Base-by-base conservation (phyloP, 2,797 vertebrate genomes). In the Aeoliscus strigatus region DNA sequence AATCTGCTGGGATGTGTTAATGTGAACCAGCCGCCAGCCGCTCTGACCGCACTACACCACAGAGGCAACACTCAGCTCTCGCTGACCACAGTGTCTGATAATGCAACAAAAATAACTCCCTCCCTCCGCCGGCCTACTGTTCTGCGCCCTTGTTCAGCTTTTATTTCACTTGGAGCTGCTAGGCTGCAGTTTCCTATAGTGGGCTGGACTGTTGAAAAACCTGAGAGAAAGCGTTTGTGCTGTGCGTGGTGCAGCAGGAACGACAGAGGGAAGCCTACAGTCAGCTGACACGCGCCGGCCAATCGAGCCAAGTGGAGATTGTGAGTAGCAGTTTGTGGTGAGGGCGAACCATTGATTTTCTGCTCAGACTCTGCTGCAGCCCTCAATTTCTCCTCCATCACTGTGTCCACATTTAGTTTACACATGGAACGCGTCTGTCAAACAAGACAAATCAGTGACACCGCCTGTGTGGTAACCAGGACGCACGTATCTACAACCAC, bases 241-340 rank as follows among this genome's bases (percentile, higher is more conserved):
- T 5, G 8, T 0, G 35, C 9, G 39, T 51, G 35, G 41, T 38
- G 43, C 6, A 9, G 60, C 50, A 60, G 36, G 27, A 60, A 31
- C 14, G 1, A 49, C 55, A 27, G 26, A 29, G 34, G 46, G 51
- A 51, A 45, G 36, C 32, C 17, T 0, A 60, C 7, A 40, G 77
- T 78, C 77, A 76, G 73, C 69, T 80, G 82, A 76, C 32, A 11
- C 2, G 46, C 44, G 13, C 17, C 56, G 11, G 51, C 75, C 76
- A 66, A 74, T 74, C 11, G 9, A 35, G 47, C 36, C 29, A 23
- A 46, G 66, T 4, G 41, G 41, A 68, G 57, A 36, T 44, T 17
- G 33, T 5, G 72, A 75, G 49, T 54, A 27, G 78, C 65, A 69
- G 72, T 79, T 79, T 77, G 75, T 4, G 79, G 78, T 76, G n/a